These are phyloP conservation scores for Manis pentadactyla DNA, from an alignment of 2,797 vertebrate genomes.

Conservation along the genomic window DNA sequence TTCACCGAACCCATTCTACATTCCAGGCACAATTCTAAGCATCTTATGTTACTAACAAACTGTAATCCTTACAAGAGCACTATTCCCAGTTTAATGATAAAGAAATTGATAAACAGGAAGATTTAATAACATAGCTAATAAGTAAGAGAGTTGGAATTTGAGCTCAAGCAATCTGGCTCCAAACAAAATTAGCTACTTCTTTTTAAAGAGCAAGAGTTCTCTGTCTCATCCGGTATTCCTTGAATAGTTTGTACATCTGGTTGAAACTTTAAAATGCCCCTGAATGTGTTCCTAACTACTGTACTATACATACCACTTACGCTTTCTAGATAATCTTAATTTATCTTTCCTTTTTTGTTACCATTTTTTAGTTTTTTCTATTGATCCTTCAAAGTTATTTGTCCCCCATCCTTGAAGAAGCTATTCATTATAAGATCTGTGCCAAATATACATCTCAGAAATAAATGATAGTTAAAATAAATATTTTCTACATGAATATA, in stretches of 20 bases:
- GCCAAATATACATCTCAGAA: constrained; percentile 28
- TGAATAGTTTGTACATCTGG: not conserved
- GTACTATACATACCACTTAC: not conserved
- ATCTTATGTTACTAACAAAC: not conserved
- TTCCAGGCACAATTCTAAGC: not conserved
- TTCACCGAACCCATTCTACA: not conserved
- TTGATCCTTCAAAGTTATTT: not conserved
- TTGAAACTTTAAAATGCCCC: not conserved
- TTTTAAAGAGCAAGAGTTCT: not conserved
- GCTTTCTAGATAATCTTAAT: not conserved
- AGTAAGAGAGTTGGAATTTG: constrained; percentile 14
- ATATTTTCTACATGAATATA: constrained; percentile 4
- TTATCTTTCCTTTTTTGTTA: not conserved
- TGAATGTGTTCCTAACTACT: not conserved
- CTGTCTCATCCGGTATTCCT: not conserved
- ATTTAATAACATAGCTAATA: not conserved
- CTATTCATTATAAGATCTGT: constrained; percentile 7
- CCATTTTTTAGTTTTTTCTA: not conserved
- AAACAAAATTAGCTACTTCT: not conserved
- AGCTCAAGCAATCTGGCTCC: not conserved
- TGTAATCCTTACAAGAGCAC: not conserved
- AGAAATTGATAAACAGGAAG: not conserved
- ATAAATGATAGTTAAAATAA: not conserved
- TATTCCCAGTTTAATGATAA: constrained; percentile 27
- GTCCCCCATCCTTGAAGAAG: not conserved